Percentiles rank a stretch among this genome's conserved stretches.
phyloP scores from a whole-genome alignment of 1,140 invertebrate genomes.

The Ridgeia piscesae region DNA sequence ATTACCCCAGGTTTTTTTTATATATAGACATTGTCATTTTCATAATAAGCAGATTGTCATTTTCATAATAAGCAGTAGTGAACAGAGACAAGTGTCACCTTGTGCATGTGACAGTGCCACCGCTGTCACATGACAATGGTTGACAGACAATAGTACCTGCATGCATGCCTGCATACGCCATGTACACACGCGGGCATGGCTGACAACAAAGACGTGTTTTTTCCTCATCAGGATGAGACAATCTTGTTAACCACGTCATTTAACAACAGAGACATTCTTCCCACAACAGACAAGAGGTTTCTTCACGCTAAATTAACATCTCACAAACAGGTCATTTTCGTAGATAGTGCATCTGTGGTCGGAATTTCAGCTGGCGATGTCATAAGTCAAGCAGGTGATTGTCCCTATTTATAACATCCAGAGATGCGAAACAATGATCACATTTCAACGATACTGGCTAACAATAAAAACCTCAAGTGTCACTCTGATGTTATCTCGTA shows the following conservation, averaged over 20 bases:
- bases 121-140: neutral
- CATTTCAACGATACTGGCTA: too few species aligned
- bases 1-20: neutral
- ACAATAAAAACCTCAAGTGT: too few species aligned
- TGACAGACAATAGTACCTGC: neutral
- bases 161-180: neutral
- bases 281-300: neutral
- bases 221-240: neutral
- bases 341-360: neutral
- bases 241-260: neutral
- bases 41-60: neutral
- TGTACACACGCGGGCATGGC: too few species aligned
- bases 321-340: neutral
- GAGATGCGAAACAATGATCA: too few species aligned
- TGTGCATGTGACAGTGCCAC: neutral
- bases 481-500: too few species aligned
- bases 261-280: neutral
- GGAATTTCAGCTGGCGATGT: neutral
- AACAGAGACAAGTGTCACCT: neutral
- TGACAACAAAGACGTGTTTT: neutral
- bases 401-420: too few species aligned
- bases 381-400: neutral
- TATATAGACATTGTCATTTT: neutral
- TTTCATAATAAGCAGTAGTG: neutral
- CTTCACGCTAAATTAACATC: neutral